Conservation (phyloP, 2,113 vertebrate genomes). For the Catharus minimus region DNA sequence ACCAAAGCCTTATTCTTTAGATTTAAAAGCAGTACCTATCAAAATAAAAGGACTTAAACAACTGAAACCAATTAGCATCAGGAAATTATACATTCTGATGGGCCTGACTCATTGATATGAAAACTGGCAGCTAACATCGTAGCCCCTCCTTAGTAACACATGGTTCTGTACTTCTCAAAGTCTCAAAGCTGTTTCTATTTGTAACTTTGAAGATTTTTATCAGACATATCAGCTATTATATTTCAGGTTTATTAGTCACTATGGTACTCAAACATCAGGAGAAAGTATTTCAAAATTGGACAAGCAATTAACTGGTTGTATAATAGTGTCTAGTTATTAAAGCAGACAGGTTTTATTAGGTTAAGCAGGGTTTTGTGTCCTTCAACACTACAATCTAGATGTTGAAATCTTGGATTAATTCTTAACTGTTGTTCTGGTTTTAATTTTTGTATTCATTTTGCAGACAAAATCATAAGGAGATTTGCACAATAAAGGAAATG, state of each 20-base stretch:
- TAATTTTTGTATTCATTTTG: constrained; percentile 12
- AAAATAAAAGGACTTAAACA: constrained; percentile 18
- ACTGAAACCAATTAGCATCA: constrained; percentile 7
- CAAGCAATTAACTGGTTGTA: constrained; percentile 28
- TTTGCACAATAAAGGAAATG: not conserved
- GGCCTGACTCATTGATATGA: constrained; percentile 12
- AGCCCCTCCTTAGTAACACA: not conserved
- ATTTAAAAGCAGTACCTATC: not conserved
- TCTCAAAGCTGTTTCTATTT: constrained; percentile 40
- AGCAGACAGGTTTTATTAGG: constrained; percentile 14
- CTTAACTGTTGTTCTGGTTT: not conserved
- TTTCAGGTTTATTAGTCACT: constrained; percentile 25
- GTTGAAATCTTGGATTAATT: constrained; percentile 38
- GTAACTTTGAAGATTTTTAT: constrained; percentile 29
- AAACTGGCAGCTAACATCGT: constrained; percentile 26
- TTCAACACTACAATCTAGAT: not conserved
- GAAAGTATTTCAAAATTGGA: constrained; percentile 53
- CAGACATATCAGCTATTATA: not conserved
- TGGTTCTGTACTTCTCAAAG: not conserved
- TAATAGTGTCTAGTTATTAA: constrained; percentile 24
- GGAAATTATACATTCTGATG: constrained; percentile 2
- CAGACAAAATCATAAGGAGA: not conserved
- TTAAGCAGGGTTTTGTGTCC: not conserved
- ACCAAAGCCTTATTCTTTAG: not conserved
- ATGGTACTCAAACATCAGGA: constrained; percentile 9